Conservation (phyloP, 1,140 invertebrate genomes). For the Centruroides vittatus region DNA sequence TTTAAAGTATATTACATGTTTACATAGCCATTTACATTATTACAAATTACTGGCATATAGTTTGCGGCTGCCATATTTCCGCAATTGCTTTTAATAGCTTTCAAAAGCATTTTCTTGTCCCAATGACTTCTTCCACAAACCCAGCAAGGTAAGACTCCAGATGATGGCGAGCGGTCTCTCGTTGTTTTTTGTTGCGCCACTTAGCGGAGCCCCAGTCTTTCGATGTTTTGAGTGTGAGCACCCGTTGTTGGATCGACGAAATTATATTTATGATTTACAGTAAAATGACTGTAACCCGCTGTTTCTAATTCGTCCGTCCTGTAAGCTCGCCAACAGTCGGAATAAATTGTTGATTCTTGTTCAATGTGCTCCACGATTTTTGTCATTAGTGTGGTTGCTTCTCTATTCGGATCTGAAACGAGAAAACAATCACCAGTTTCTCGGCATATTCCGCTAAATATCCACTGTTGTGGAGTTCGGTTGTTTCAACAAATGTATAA, state of each 20-base stretch:
- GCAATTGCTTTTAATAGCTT: no score
- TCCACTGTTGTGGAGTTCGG: background rate
- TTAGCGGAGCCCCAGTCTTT: background rate
- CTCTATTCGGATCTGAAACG: background rate
- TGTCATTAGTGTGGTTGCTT: background rate
- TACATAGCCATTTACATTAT: no score
- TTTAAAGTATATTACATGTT: no score
- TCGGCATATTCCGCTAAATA: background rate
- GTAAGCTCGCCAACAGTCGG: no score
- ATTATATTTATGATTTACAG: background rate
- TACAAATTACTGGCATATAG: no score
- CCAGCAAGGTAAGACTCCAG: background rate
- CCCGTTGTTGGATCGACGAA: background rate
- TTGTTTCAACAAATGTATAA: no score
- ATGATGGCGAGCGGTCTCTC: background rate
- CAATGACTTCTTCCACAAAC: no score
- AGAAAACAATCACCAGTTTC: background rate
- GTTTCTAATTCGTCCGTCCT: background rate
- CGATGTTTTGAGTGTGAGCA: background rate
- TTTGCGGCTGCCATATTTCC: no score
- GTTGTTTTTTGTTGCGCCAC: background rate
- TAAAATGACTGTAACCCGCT: background rate
- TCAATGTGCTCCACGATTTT: no score
- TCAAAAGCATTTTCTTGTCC: no score
- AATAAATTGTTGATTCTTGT: no score